These are phyloP conservation scores for Esperia sulphurella DNA, from an alignment of 2,888 invertebrate species.

Conservation along the genomic window DNA sequence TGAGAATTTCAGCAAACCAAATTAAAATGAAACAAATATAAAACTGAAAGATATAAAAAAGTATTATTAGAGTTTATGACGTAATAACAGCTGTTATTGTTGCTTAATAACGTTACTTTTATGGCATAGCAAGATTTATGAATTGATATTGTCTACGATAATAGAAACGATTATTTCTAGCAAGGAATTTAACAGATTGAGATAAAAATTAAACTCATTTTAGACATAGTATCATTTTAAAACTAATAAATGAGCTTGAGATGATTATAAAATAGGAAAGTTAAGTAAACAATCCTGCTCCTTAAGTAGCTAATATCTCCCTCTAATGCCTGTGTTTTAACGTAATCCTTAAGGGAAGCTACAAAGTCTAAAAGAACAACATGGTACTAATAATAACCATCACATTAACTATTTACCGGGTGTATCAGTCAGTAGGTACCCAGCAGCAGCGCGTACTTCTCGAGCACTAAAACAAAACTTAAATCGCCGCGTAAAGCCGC, in stretches of 20 bases:
- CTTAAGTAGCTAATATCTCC: slow-evolving; percentile 2
- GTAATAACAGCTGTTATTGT: neutral
- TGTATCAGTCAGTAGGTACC: slow-evolving; percentile 26
- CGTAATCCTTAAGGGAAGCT: neutral
- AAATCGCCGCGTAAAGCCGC: slow-evolving; percentile 49
- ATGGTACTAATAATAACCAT: slow-evolving; percentile 35
- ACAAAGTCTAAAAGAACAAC: slow-evolving; percentile 16
- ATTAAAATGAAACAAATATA: slow-evolving; percentile 11
- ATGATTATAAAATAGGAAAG: neutral
- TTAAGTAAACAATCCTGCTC: too few relatives aligned
- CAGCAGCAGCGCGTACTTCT: slow-evolving; percentile 33
- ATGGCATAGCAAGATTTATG: too few relatives aligned
- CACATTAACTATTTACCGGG: slow-evolving; percentile 50
- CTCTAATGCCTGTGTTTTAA: neutral
- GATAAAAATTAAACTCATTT: too few relatives aligned
- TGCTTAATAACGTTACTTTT: neutral
- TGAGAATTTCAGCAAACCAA: slow-evolving; percentile 26
- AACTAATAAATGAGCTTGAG: neutral
- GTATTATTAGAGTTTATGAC: slow-evolving; percentile 2
- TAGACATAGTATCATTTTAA: too few relatives aligned
- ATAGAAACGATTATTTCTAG: too few relatives aligned
- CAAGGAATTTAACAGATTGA: too few relatives aligned
- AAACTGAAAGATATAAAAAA: slow-evolving; percentile 4
- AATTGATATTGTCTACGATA: too few relatives aligned
- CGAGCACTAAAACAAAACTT: slow-evolving; percentile 60